These are phyloP conservation scores for Heloderma charlesbogerti DNA, from an alignment of 2,113 vertebrate species.

Conservation along the genomic window DNA sequence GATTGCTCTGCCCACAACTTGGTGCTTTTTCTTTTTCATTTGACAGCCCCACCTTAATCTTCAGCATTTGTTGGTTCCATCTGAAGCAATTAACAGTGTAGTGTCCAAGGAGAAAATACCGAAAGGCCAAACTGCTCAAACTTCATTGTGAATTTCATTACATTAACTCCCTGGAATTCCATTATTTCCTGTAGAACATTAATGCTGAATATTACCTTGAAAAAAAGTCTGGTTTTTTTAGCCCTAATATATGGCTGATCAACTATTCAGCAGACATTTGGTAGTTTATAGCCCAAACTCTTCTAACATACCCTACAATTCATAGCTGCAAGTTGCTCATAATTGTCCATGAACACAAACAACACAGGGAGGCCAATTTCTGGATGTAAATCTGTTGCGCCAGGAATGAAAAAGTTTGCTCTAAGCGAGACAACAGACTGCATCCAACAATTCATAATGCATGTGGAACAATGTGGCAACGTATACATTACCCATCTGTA, in stretches of 20 bases:
- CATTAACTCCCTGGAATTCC: neutral
- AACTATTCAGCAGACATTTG: neutral
- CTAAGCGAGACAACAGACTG: too few relatives aligned
- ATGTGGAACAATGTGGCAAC: neutral
- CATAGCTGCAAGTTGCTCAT: neutral
- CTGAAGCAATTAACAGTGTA: neutral
- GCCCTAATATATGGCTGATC: neutral
- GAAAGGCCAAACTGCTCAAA: neutral
- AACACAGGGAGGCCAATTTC: neutral
- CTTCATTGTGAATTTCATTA: neutral
- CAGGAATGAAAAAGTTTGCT: neutral
- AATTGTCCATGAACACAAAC: neutral
- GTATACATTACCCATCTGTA: too few relatives aligned
- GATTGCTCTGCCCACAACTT: neutral
- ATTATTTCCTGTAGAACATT: neutral
- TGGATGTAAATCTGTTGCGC: neutral
- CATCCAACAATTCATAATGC: neutral
- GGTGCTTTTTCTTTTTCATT: neutral
- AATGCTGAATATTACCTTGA: neutral
- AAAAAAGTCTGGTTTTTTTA: neutral
- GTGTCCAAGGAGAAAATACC: neutral
- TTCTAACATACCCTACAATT: neutral
- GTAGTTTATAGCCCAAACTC: neutral
- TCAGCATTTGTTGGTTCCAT: neutral
- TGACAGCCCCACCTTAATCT: neutral